A percentile compares a stretch with the other conserved stretches of the same genome.
These are phyloP conservation scores for Mylabris sibirica DNA, from an alignment of 2,888 invertebrate species.

Conservation along the genomic window DNA sequence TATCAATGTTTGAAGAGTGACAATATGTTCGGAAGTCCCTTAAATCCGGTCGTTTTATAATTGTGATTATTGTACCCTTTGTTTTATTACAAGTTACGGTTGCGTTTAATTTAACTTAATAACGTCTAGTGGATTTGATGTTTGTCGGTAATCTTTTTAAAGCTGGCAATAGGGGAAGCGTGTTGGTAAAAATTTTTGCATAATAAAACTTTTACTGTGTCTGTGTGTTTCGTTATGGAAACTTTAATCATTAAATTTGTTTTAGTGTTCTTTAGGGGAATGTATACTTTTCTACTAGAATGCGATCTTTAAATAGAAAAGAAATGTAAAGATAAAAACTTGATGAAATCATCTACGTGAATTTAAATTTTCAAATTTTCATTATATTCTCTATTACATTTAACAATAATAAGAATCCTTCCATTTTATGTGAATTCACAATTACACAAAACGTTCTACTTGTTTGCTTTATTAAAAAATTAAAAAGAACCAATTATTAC, in stretches of 20 bases:
- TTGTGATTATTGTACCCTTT: slow-evolving; percentile 21
- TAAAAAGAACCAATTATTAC: no score
- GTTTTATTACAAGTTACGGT: background rate
- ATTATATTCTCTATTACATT: no score
- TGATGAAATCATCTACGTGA: slow-evolving; percentile 15
- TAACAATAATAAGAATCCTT: no score
- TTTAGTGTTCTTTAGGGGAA: slow-evolving; percentile 33
- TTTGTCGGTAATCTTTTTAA: background rate
- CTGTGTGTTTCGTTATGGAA: slow-evolving; percentile 22
- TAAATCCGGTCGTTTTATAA: background rate
- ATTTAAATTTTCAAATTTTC: no score
- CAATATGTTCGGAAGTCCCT: no score
- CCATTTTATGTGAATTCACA: no score
- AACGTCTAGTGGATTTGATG: slow-evolving; percentile 26
- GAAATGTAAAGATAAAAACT: slow-evolving; percentile 21
- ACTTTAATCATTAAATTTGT: slow-evolving; percentile 36
- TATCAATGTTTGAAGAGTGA: no score
- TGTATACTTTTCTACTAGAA: slow-evolving; percentile 25
- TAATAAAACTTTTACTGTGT: slow-evolving; percentile 25
- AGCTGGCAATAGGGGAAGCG: background rate
- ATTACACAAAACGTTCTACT: background rate
- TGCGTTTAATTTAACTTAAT: slow-evolving; percentile 26
- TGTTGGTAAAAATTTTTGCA: slow-evolving; percentile 32
- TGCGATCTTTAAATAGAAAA: slow-evolving; percentile 10
- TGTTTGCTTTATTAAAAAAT: background rate